Evolutionary conservation across 92 coral and sea anemone genomes (phyloP).

Genomic region (Zoanthus solanderi): DNA sequence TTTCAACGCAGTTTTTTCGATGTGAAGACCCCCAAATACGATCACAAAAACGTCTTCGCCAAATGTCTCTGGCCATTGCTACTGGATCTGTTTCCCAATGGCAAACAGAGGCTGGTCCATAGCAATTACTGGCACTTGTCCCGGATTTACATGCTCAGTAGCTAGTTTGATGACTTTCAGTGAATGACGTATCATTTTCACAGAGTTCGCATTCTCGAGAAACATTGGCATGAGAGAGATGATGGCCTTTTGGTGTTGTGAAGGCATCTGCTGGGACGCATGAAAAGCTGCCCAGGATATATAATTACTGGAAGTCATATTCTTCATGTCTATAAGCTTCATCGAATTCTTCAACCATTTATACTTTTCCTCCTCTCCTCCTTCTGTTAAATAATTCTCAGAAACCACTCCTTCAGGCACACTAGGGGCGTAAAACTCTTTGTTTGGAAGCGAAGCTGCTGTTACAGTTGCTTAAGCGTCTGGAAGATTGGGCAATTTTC

Average conservation of each 20-base stretch:
- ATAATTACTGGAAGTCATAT: constrained; percentile 25
- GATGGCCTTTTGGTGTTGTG: constrained; percentile 50
- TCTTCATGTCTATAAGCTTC: constrained; percentile 17
- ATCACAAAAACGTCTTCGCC: constrained; percentile 64
- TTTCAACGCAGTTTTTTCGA: constrained; percentile 56
- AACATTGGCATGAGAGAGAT: constrained; percentile 61
- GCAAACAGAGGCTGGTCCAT: constrained; percentile 59
- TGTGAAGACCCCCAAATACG: constrained; percentile 64
- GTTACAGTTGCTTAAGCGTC: constrained; percentile 53
- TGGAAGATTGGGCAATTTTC: constrained; percentile 42
- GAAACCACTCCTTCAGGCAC: constrained; percentile 13
- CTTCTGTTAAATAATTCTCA: constrained; percentile 4
- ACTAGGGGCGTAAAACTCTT: constrained; percentile 7
- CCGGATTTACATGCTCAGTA: constrained; percentile 57
- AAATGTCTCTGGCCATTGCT: constrained; percentile 27
- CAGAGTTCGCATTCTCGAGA: constrained; percentile 64
- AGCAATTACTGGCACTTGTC: constrained; percentile 55
- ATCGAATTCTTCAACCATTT: constrained; percentile 28
- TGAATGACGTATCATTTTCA: constrained; percentile 64
- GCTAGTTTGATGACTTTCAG: constrained; percentile 50
- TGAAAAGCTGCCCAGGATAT: constrained; percentile 71
- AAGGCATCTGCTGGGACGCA: constrained; percentile 44
- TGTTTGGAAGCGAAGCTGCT: constrained; percentile 39
- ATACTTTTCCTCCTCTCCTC: constrained; percentile 4
- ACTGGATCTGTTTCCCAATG: constrained; percentile 37